phyloP scores from a whole-genome alignment of 2,888 invertebrate genomes.

The Phrixothrix hirtus region DNA sequence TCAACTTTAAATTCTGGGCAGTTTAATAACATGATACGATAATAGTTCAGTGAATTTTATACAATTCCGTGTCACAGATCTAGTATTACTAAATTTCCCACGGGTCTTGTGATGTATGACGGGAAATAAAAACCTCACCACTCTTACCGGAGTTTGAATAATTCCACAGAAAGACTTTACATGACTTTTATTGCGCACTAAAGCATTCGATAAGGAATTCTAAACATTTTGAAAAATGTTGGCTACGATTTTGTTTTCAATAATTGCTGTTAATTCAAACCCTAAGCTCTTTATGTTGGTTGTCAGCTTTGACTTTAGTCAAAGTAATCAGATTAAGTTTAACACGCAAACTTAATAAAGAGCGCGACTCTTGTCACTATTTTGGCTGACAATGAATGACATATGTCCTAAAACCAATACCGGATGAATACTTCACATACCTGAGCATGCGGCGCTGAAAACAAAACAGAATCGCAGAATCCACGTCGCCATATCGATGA shows the following conservation, averaged over 20 bases:
- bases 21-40: slow-evolving; percentile 4
- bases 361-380: slow-evolving; percentile 11
- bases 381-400: too few species aligned
- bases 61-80: slow-evolving; percentile 19
- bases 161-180: slow-evolving; percentile 22
- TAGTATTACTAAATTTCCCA: slow-evolving; percentile 26
- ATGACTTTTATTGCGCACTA: slow-evolving; percentile 22
- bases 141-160: slow-evolving; percentile 24
- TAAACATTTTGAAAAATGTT: slow-evolving; percentile 11
- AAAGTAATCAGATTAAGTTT: slow-evolving; percentile 21
- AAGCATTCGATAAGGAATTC: slow-evolving; percentile 11
- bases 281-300: too few species aligned
- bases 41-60: slow-evolving; percentile 23
- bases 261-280: too few species aligned
- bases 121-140: slow-evolving; percentile 28
- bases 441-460: slow-evolving; percentile 35
- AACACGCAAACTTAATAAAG: slow-evolving; percentile 18
- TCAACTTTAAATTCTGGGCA: background rate
- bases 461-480: slow-evolving; percentile 35
- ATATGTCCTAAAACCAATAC: too few species aligned
- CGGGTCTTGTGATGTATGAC: slow-evolving; percentile 18
- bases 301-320: slow-evolving; percentile 3
- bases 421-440: slow-evolving; percentile 30
- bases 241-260: too few species aligned
- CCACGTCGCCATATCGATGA: slow-evolving; percentile 35